Evolutionary conservation across 2,113 vertebrate genomes (phyloP).

Genomic region (Gadus macrocephalus): DNA sequence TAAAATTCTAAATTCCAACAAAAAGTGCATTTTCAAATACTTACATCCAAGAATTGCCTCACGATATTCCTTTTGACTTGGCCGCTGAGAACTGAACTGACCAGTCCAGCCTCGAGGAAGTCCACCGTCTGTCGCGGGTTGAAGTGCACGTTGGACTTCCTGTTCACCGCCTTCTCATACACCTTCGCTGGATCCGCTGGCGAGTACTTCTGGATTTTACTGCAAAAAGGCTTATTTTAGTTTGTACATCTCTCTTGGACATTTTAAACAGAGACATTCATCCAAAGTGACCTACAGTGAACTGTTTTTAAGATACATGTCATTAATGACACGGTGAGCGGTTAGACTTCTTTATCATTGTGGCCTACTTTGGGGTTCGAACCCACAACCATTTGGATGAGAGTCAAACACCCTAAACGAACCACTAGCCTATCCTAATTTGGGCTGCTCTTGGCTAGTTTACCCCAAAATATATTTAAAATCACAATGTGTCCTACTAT

Average conservation of each 20-base stretch:
- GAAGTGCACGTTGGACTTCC: conserved; percentile 88
- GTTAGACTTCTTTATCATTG: too few species aligned
- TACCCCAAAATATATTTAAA: too few species aligned
- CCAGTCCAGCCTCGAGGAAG: conserved; percentile 89
- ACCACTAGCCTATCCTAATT: background rate
- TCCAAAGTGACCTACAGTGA: too few species aligned
- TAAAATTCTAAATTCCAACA: too few species aligned
- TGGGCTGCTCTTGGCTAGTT: background rate
- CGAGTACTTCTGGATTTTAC: conserved; percentile 99
- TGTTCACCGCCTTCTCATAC: conserved; percentile 96
- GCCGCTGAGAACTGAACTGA: conserved; percentile 81
- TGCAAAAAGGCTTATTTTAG: conserved; percentile 53
- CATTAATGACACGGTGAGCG: too few species aligned
- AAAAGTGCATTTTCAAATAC: conserved; percentile 30
- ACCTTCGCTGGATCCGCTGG: conserved; percentile 98
- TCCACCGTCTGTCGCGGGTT: conserved; percentile 94
- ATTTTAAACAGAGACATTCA: too few species aligned
- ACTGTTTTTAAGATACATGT: too few species aligned
- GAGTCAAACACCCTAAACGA: too few species aligned
- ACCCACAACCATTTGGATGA: too few species aligned
- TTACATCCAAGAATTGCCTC: conserved; percentile 96
- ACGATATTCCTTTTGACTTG: conserved; percentile 93
- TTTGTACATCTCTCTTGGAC: background rate
- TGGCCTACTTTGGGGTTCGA: too few species aligned
- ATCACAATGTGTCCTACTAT: too few species aligned